A percentile compares a stretch with the other conserved stretches of the same genome.
phyloP scores from a whole-genome alignment of 2,888 invertebrate species.

The Ametastegia equiseti region DNA sequence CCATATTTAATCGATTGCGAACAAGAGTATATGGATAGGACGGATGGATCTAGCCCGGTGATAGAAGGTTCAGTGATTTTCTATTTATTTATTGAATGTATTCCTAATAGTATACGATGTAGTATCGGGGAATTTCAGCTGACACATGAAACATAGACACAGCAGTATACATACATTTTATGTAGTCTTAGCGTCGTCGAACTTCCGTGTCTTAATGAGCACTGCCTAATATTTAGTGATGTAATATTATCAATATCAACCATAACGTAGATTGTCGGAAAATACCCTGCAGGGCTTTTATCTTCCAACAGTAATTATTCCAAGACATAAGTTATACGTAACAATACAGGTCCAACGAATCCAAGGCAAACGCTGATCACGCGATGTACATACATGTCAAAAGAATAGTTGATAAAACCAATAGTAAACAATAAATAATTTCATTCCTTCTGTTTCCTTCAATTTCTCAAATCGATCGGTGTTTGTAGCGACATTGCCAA shows the following conservation, averaged over 20 bases:
- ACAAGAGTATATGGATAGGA: background rate
- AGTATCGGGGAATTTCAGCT: background rate
- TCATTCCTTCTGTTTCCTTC: too few species aligned
- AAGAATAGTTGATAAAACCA: background rate
- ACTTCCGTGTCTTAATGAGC: slow-evolving; percentile 27
- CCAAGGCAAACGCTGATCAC: background rate
- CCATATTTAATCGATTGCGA: background rate
- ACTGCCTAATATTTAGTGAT: slow-evolving; percentile 35
- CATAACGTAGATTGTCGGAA: background rate
- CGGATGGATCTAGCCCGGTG: background rate
- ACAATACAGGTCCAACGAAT: background rate
- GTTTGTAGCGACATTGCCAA: background rate
- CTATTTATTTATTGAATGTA: too few species aligned
- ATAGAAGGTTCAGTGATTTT: background rate
- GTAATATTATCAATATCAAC: slow-evolving; percentile 14
- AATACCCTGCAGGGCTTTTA: background rate
- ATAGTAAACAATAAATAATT: too few species aligned
- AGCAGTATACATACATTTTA: background rate
- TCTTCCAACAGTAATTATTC: background rate
- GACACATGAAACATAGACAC: background rate
- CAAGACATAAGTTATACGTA: too few species aligned
- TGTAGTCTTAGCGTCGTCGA: background rate
- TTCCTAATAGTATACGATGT: background rate
- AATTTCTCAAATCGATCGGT: background rate
- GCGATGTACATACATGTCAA: background rate